phyloP scores from a whole-genome alignment of 2,888 invertebrate species.

The Carabus problematicus region DNA sequence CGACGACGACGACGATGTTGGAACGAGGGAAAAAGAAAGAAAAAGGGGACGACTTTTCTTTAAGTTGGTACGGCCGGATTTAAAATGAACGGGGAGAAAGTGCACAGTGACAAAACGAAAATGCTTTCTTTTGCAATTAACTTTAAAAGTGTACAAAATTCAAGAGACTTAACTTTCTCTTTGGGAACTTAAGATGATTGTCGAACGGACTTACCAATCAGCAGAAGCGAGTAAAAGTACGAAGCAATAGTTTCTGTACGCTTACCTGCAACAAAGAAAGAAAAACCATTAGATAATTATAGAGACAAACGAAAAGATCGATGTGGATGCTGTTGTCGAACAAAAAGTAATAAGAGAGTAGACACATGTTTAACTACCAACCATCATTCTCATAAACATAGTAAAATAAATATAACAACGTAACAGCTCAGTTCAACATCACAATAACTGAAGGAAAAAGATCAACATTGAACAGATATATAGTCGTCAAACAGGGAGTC shows the following conservation, averaged over 20 bases:
- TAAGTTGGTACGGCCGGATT: not conserved
- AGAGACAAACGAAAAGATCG: not conserved
- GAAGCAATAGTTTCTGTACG: conserved; percentile 6
- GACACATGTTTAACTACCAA: too few relatives aligned
- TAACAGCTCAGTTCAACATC: too few relatives aligned
- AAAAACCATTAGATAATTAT: conserved; percentile 13
- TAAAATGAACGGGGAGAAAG: conserved; percentile 15
- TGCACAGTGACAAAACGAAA: conserved; percentile 18
- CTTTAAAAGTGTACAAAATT: conserved; percentile 19
- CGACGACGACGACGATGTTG: not conserved
- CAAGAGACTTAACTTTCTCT: conserved; percentile 13
- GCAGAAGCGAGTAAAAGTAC: conserved; percentile 5
- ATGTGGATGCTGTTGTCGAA: not conserved
- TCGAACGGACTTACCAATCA: conserved; percentile 21
- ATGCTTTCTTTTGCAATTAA: conserved; percentile 27
- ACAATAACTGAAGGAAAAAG: too few relatives aligned
- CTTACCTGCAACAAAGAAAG: conserved; percentile 30
- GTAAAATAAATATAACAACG: too few relatives aligned
- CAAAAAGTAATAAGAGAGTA: too few relatives aligned
- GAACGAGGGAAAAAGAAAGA: not conserved
- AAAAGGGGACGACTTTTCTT: conserved; percentile 7
- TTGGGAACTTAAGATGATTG: conserved; percentile 18
- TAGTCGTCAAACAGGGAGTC: too few relatives aligned
- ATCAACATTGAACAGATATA: too few relatives aligned
- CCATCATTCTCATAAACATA: too few relatives aligned